Base-by-base conservation (phyloP, 2,113 vertebrate species). In the Rhabdornis inornatus region DNA sequence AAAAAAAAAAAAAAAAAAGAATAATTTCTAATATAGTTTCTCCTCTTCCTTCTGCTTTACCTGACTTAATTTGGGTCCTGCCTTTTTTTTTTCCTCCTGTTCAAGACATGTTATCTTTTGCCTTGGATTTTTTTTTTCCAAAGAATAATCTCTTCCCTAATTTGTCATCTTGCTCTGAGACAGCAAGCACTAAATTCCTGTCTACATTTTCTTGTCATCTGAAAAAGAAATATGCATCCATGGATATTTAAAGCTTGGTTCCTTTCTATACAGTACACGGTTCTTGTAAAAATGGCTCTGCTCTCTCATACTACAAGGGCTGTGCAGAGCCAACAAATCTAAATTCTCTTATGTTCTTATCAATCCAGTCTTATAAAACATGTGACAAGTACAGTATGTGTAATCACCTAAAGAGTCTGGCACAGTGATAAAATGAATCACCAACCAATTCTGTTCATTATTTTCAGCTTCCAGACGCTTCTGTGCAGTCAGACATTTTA, bases 1-100 rank as follows among this genome's bases (percentile, higher is more conserved):
- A 37, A 66, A 49, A 33, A 60, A 49, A 13, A 28, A 13, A 28
- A 45, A 40, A 30, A 16, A 37, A 14, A 2, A 42, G 15, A 23
- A 28, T 35, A 0, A 3, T 71, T 92, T 82, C 24, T 37, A 75
- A 37, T 52, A 59, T 6, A 55, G 16, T 60, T 92, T 64, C 10
- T 72, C 28, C 8, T 88, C 37, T 90, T 83, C 37, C 19, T 89
- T 92, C n/a, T 77, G n/a, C 45, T 80, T 88, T 86, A 68, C 63
- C 49, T 64, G 44, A 85, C 30, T 72, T 90, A 40, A 76, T 60
- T 69, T 76, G n/a, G 10, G 20, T 75, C 40, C 42, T 80, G 50
- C 30, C 9, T 49, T 65, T 59, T 52, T 52, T 45, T 45, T 37
- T 20, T 0, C 9, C 21, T 21, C 9, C 27, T 47, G 39, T 65